Conservation (phyloP, 2,797 vertebrate species). For the Cercopithecus mitis region DNA sequence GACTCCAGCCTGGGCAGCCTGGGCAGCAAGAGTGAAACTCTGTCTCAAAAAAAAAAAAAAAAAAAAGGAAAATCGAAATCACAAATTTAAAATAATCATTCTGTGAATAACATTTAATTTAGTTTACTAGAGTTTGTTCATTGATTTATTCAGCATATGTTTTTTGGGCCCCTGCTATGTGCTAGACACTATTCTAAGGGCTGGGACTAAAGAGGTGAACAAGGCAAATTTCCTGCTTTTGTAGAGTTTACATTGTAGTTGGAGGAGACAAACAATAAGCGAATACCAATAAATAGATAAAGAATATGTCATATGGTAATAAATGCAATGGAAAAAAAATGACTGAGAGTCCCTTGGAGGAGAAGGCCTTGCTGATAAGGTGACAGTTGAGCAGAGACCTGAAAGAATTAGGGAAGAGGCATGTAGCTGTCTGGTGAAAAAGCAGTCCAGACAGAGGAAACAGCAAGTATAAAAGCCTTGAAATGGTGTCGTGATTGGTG, state of each 20-base stretch:
- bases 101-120: background rate
- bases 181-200: background rate
- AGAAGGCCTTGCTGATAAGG: background rate
- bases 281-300: background rate
- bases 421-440: background rate
- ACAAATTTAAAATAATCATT: background rate
- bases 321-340: background rate
- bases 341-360: background rate
- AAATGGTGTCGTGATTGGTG: background rate
- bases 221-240: background rate
- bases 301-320: background rate
- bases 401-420: background rate
- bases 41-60: no score
- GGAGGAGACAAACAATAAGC: background rate
- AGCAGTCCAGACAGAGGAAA: background rate
- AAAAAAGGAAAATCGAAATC: background rate
- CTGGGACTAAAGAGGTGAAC: background rate
- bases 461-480: background rate
- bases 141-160: conserved; percentile 9
- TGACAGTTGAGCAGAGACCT: background rate
- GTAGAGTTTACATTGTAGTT: background rate
- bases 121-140: background rate
- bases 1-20: no score
- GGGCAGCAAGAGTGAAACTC: no score
- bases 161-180: background rate